Base-by-base conservation (phyloP, 2,797 vertebrate species). In the Tadarida brasiliensis region DNA sequence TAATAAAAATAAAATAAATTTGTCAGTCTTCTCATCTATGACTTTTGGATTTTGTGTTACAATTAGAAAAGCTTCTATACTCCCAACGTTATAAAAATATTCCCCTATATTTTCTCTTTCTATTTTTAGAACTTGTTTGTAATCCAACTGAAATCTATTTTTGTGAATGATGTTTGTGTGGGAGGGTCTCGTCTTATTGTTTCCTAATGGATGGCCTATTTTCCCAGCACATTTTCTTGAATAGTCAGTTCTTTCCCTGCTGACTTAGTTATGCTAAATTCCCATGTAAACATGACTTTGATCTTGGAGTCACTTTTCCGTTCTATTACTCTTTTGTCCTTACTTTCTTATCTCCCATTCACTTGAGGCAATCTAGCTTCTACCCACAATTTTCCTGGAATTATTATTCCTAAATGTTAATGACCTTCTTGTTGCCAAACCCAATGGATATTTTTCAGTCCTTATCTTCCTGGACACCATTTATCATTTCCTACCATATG, bases 41-140 rank as follows among this genome's bases (percentile, higher is more conserved):
- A 88, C n/a, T 96, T 94, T 71, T 91, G 54, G 61, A 90, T 93
- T 91, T 94, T 71, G 24, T 74, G 20, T 93, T 90, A 87, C 8
- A 2, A 87, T 68, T 94, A 67, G 63, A 92, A 97, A 95, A 94
- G 67, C 35, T 82, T 90, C 56, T 96, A 73, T 70, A 91, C 3
- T 24, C 33, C 19, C 57, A 77, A 92, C 77, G 84, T 71, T 91
- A 95, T 81, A 94, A 96, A 96, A 96, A 88, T 70, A 92, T 81
- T 97, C 81, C 84, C 82, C 39, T 30, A 83, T 76, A 91, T 92
- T 96, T 96, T 94, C 80, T 73, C 78, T 33, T 94, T 51, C 16
- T 93, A 96, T 96, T 97, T 97, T 97, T 96, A 97, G 83, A 93
- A 94, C 91, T 96, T 95, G 92, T 86, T 95, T 97, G 90, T 90